Percentiles rank a stretch among this genome's conserved stretches.
These are phyloP conservation scores for Catonia carolina DNA, from an alignment of 2,888 invertebrate genomes.

Conservation along the genomic window DNA sequence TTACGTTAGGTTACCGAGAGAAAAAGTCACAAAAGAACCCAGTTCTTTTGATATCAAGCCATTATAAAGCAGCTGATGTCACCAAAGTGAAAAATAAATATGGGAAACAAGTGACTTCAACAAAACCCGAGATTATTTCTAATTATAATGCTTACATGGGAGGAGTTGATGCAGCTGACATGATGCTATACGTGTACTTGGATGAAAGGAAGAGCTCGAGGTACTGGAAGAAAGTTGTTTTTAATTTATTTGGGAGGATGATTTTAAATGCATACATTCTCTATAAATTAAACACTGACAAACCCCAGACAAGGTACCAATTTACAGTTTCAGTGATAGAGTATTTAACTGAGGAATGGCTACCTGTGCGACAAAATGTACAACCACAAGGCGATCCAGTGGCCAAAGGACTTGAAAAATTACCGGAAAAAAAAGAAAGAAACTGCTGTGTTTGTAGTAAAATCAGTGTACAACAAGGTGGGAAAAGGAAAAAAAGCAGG, in stretches of 20 bases:
- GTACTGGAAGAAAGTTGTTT: constrained; percentile 15
- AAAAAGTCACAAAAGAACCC: constrained; percentile 6
- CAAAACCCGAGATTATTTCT: constrained; percentile 14
- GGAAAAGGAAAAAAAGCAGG: too few relatives aligned
- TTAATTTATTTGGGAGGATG: constrained; percentile 14
- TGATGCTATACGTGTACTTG: constrained; percentile 17
- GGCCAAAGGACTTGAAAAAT: too few relatives aligned
- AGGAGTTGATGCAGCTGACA: constrained; percentile 15
- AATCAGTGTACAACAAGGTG: too few relatives aligned
- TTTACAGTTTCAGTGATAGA: too few relatives aligned
- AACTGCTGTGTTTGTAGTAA: too few relatives aligned
- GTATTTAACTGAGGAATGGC: constrained; percentile 3
- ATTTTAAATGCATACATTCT: constrained; percentile 19
- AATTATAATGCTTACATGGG: constrained; percentile 20
- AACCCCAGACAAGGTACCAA: too few relatives aligned
- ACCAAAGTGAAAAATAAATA: too few relatives aligned
- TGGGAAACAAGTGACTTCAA: constrained; percentile 8
- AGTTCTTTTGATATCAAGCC: constrained; percentile 11
- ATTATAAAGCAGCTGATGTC: neutral
- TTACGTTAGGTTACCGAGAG: constrained; percentile 15
- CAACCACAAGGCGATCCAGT: too few relatives aligned
- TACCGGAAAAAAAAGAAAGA: too few relatives aligned
- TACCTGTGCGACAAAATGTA: too few relatives aligned
- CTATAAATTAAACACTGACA: constrained; percentile 16
- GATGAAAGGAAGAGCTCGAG: constrained; percentile 13